Base-by-base conservation (phyloP, 1,140 invertebrate genomes). In the Scaptomyza hsui region DNA sequence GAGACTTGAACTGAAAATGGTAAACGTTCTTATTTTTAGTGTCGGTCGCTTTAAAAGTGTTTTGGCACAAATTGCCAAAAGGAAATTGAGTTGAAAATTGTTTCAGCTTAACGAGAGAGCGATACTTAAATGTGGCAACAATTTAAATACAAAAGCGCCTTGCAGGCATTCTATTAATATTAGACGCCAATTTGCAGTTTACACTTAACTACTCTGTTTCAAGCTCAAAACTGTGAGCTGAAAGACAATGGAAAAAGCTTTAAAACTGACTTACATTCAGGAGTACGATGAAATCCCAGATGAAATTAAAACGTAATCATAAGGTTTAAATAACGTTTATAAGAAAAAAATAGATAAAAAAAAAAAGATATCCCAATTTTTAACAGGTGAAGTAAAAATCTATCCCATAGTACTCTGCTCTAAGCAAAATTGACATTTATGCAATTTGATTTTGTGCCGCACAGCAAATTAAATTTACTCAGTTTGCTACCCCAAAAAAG, bases 381-480 rank as follows among this genome's bases (percentile, higher is more conserved):
- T 41, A 1, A 3, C n/a, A 10, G 6, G 5, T 12, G 26, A 55
- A n/a, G 42, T 55, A n/a, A 15, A 15, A 26, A 42, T 55, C 16
- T 7, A 4, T n/a, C 4, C 52, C 52, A 55, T 18, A 4, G 52
- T 55, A 10, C 52, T 12, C 2, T 7, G 16, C 21, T 21, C 21
- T 63, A 74, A 59, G 52, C 52, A 21, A 77, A 80, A 88, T 86
- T 86, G 81, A 88, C 81, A 79, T 88, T 85, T 86, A 86, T 85
- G 80, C 80, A 86, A 86, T 86, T 86, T 78, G 78, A 82, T 82
- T 82, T 71, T 65, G 37, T 70, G 77, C 74, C 79, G 74, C 78
- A 78, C 74, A 24, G 68, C 39, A 82, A 82, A 82, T 82, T 82
- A 67, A 82, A 82, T 82, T 82, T 77, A 56, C 49, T 29, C 70